Conservation (phyloP, 1,140 invertebrate species). For the Drosophila mayri region DNA sequence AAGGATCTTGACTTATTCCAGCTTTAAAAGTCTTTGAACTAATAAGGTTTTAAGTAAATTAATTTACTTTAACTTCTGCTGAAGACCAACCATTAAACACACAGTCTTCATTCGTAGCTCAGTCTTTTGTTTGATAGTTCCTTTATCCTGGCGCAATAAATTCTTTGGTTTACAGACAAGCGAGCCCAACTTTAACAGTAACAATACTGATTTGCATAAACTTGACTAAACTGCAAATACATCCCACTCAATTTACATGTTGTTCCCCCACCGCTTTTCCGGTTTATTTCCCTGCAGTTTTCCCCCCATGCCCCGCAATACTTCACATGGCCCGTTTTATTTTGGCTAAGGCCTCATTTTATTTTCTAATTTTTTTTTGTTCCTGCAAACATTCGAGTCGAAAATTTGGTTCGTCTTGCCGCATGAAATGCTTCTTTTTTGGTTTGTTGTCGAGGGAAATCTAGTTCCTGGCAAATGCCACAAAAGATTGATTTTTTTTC, state of each 20-base stretch:
- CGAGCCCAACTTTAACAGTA: slow-evolving; percentile 23
- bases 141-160: slow-evolving; percentile 12
- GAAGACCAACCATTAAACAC: neutral
- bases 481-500: slow-evolving; percentile 74
- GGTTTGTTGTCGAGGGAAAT: slow-evolving; percentile 58
- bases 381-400: slow-evolving; percentile 33
- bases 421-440: slow-evolving; percentile 63
- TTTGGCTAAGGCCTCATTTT: slow-evolving; percentile 74
- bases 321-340: slow-evolving; percentile 70
- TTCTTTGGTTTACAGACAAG: slow-evolving; percentile 6
- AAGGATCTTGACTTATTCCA: neutral
- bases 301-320: slow-evolving; percentile 37
- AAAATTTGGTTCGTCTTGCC: slow-evolving; percentile 54
- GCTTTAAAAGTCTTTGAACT: neutral
- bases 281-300: neutral
- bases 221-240: slow-evolving; percentile 55
- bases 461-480: slow-evolving; percentile 75
- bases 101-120: too few species aligned
- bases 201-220: slow-evolving; percentile 55
- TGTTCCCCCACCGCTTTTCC: slow-evolving; percentile 1
- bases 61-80: neutral
- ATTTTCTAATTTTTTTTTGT: slow-evolving; percentile 45
- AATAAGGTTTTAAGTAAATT: neutral
- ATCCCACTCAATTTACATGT: slow-evolving; percentile 49
- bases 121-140: neutral